Evolutionary conservation across 1,140 invertebrate species (phyloP).

Genomic region (Doryteuthis pealeii): DNA sequence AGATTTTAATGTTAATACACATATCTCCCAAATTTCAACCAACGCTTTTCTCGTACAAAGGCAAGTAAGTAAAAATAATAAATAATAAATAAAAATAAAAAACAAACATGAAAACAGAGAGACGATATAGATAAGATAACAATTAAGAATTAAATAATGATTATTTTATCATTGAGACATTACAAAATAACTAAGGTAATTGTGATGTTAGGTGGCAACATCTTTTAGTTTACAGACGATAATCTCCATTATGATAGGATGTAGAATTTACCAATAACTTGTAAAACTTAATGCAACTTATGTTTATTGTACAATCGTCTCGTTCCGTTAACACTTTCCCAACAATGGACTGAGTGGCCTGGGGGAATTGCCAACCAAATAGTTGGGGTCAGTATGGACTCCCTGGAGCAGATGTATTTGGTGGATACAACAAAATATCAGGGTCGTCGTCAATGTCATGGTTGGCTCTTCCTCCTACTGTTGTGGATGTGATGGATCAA

Average conservation of each 20-base stretch:
- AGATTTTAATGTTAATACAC: constrained; percentile 22
- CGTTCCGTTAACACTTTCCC: not conserved
- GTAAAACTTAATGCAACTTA: no score
- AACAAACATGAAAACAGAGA: no score
- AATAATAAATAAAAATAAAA: no score
- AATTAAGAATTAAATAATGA: no score
- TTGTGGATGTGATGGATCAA: not conserved
- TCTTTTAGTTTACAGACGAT: no score
- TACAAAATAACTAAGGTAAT: no score
- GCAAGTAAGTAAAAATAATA: constrained; percentile 14
- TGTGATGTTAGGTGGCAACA: no score
- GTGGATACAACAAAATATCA: not conserved
- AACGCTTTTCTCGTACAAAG: constrained; percentile 9
- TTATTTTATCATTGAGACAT: no score
- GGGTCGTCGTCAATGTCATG: not conserved
- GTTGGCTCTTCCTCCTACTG: not conserved
- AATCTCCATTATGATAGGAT: no score
- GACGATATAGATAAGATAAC: no score
- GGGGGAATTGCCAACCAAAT: not conserved
- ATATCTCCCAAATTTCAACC: constrained; percentile 13
- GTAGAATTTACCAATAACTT: no score
- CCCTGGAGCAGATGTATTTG: not conserved
- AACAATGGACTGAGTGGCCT: not conserved
- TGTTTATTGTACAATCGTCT: constrained; percentile 2
- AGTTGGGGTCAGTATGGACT: not conserved